Evolutionary conservation across 1,140 invertebrate genomes (phyloP).

Genomic region (Lasioglossum albipes): DNA sequence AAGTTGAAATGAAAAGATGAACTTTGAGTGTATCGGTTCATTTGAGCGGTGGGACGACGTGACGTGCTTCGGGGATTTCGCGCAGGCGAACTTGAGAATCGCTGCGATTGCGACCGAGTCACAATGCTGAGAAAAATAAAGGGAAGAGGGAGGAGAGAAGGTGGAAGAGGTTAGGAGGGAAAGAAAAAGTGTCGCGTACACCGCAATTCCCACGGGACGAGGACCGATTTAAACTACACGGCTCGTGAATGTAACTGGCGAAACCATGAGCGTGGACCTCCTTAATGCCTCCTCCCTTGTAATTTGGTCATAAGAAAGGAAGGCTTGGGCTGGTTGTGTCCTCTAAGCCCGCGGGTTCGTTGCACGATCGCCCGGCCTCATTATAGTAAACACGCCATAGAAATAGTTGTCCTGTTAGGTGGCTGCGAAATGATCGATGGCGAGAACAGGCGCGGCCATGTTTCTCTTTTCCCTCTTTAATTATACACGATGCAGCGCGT

Average conservation of each 20-base stretch:
- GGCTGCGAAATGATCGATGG: conserved; percentile 36
- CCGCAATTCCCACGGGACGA: conserved; percentile 51
- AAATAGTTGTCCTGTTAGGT: conserved; percentile 42
- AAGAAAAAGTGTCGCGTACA: conserved; percentile 56
- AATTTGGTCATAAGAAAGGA: conserved; percentile 43
- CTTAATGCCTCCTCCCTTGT: conserved; percentile 38
- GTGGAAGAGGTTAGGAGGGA: conserved; percentile 44
- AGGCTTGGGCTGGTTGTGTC: conserved; percentile 14
- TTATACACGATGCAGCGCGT: background rate
- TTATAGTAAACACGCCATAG: conserved; percentile 37
- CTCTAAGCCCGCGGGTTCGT: conserved; percentile 28
- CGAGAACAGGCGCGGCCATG: background rate
- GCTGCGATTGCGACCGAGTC: conserved; percentile 45
- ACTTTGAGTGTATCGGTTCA: background rate
- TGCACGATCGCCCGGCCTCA: conserved; percentile 39
- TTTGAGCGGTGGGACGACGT: background rate
- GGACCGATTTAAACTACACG: conserved; percentile 45
- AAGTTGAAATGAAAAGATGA: no score
- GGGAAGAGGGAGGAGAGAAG: conserved; percentile 30
- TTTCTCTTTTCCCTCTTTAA: conserved; percentile 7
- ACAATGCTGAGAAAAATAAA: conserved; percentile 48
- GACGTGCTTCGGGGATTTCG: background rate
- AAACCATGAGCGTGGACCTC: conserved; percentile 35
- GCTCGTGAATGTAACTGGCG: conserved; percentile 38
- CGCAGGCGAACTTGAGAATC: conserved; percentile 41